Base-by-base conservation (phyloP, 2,797 vertebrate genomes). In the Gymnopithys bicolor region DNA sequence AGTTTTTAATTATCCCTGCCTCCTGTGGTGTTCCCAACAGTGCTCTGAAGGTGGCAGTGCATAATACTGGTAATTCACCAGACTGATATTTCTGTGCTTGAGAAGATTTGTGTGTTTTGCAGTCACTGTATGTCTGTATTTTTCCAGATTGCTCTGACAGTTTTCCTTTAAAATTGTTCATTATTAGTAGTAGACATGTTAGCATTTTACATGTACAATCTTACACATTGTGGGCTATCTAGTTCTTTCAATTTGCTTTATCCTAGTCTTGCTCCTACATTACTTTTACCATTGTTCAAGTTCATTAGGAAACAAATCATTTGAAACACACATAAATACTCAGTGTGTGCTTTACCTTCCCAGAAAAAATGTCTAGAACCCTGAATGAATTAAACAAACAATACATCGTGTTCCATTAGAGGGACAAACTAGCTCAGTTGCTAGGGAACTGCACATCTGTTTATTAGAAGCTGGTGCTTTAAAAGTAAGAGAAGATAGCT, bases 31-130 rank as follows among this genome's bases (percentile, higher is more conserved):
- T 46, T 94, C 41, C 52, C 45, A 21, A 0, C 7, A 8, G 12
- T 41, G 70, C 24, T 75, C 89, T 51, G 43, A 43, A 84, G 86
- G 62, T 89, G 91, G 82, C 82, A 79, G 75, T 51, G 62, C 30
- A 35, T 4, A 18, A 48, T 3, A 2, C 30, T 13, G 21, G 3
- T 33, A 1, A 21, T 63, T 66, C 25, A 39, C 4, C 12, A 8
- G 3, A 0, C 14, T 13, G 14, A 30, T 9, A 7, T 22, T 10
- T 11, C 37, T 21, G 59, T 17, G 33, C 60, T 89, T 21, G 6
- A 2, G 16, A 22, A 66, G 39, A 7, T 45, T 14, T 35, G 27
- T 10, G 17, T 68, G 32, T n/a, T 77, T 14, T 21, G 55, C 27
- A 32, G n/a, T 39, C 84, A 35, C 19, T 30, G 24, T 51, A 8